These are phyloP conservation scores for Choloepus didactylus DNA, from an alignment of 2,797 vertebrate species.

Conservation along the genomic window DNA sequence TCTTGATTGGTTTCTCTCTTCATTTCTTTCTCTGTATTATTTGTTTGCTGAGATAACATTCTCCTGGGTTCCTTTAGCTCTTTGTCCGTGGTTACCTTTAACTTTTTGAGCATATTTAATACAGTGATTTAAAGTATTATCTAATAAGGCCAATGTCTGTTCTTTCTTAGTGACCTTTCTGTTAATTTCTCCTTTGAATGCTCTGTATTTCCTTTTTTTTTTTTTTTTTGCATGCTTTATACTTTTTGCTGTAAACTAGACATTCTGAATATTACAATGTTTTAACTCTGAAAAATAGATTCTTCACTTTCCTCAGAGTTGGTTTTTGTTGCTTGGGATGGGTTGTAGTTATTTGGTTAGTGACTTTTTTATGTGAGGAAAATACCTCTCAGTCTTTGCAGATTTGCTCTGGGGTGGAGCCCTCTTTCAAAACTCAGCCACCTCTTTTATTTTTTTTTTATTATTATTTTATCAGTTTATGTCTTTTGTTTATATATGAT, in stretches of 20 bases:
- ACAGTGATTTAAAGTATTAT: neutral
- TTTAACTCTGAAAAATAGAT: neutral
- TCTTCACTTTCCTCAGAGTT: neutral
- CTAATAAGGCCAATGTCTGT: neutral
- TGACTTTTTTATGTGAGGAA: neutral
- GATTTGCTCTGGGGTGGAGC: no score
- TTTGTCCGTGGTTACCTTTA: neutral
- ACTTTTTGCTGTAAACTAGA: neutral
- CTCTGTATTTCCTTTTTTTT: neutral
- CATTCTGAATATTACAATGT: neutral
- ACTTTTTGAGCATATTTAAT: neutral
- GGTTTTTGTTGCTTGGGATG: neutral
- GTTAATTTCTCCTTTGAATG: neutral
- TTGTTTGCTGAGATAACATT: no score
- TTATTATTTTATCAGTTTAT: no score
- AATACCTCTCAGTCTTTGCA: no score
- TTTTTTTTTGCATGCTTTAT: neutral
- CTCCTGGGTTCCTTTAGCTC: neutral
- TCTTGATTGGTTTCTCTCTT: no score
- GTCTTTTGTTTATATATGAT: no score
- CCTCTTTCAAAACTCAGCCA: no score
- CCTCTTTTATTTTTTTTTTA: no score
- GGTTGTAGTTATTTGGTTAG: conserved; percentile 4
- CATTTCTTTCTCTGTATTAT: no score
- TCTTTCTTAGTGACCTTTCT: neutral